These are phyloP conservation scores for Diarsia brunnea DNA, from an alignment of 2,888 invertebrate genomes.

Conservation along the genomic window DNA sequence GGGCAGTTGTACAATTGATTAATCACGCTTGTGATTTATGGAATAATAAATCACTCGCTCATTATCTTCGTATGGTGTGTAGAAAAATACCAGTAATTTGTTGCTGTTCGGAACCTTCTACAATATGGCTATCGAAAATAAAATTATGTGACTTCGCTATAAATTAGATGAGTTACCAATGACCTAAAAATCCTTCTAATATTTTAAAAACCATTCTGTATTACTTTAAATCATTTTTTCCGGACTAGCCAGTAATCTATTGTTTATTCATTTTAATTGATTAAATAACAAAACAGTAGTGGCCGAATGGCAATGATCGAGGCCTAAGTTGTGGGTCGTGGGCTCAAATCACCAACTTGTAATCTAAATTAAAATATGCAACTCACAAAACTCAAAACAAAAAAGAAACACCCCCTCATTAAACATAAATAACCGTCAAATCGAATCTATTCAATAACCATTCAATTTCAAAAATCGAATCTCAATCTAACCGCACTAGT, in stretches of 20 bases:
- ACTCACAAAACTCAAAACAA: background rate
- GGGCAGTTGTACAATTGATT: slow-evolving; percentile 18
- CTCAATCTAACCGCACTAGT: slow-evolving; percentile 53
- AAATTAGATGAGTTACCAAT: background rate
- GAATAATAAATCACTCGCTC: slow-evolving; percentile 10
- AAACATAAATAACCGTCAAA: slow-evolving; percentile 41
- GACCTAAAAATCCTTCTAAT: background rate
- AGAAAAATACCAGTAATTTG: background rate
- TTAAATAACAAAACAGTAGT: background rate
- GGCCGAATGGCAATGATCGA: background rate
- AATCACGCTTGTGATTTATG: slow-evolving; percentile 26
- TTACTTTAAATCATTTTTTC: background rate
- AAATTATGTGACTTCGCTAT: too few relatives aligned
- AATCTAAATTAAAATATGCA: background rate
- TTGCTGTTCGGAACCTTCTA: slow-evolving; percentile 6
- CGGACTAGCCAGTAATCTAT: background rate
- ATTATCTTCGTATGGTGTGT: slow-evolving; percentile 7
- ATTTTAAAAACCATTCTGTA: background rate
- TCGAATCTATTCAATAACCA: slow-evolving; percentile 43
- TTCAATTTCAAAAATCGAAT: slow-evolving; percentile 54
- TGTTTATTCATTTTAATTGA: background rate
- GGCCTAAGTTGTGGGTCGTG: background rate
- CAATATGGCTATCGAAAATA: background rate
- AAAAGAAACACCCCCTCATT: slow-evolving; percentile 23
- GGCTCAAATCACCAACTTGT: background rate